Base-by-base conservation (phyloP, 1,140 invertebrate species). In the Telenomus remus region DNA sequence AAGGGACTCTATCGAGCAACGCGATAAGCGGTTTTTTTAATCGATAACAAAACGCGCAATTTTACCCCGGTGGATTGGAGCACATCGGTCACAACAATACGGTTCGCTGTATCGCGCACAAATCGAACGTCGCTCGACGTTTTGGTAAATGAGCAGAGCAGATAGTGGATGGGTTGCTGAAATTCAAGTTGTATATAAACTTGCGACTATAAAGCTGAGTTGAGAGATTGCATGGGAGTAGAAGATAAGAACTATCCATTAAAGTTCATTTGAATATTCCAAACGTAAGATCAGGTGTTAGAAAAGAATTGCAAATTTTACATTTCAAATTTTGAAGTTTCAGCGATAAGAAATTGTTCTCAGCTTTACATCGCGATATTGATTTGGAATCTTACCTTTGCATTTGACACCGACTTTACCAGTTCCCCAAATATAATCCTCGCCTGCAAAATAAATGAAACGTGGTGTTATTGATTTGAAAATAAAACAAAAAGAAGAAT, bases 381-480 rank as follows among this genome's bases (percentile, higher is more conserved):
- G 0, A 11, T 33, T 54, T 6, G 48, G 42, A 12, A 35, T 56
- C 87, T 86, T 84, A 90, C 89, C 87, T 84, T 88, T 86, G 80
- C 89, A 90, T 72, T 87, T 86, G 16, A 87, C 80, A 15, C 89
- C 91, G 63, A 91, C 87, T 84, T 85, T 88, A 53, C 90, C 90
- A 35, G 87, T 88, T 51, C 91, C 91, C 90, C 90, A 92, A 74
- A 92, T 90, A 79, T 91, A 92, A 83, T 91, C 91, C 80, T 89
- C 87, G 85, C 91, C 91, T 92, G 63, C 2, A 85, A 79, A 50
- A 69, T n/a, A 59, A 47, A 59, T 19, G 65, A 39, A 59, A 73
- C 49, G 16, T 27, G 39, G 16, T 65, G 47, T 42, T 34, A 15
- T n/a, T n/a, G n/a, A n/a, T 4, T 51, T 15, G 2, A 33, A 33